Base-by-base conservation (phyloP, 2,797 vertebrate genomes). In the Aulostomus chinensis region DNA sequence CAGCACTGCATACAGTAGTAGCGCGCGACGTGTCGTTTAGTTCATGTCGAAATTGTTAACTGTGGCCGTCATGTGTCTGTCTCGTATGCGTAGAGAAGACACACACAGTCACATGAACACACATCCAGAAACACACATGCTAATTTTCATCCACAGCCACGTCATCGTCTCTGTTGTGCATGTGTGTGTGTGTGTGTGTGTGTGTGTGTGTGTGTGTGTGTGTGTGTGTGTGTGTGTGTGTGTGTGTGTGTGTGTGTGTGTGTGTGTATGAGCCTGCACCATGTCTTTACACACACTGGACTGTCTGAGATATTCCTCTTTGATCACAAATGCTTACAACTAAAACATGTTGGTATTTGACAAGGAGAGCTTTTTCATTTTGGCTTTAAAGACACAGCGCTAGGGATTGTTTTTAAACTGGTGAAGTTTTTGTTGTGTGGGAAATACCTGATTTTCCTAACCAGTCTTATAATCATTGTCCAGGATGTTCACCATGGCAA, bases 401-500 rank as follows among this genome's bases (percentile, higher is more conserved):
- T n/a, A n/a, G n/a, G n/a, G n/a, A n/a, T n/a, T n/a, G n/a, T n/a
- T n/a, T n/a, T n/a, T n/a, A n/a, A n/a, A n/a, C n/a, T n/a, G n/a
- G n/a, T n/a, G n/a, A n/a, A n/a, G n/a, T n/a, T n/a, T n/a, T n/a
- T n/a, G n/a, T n/a, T n/a, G n/a, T n/a, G n/a, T n/a, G n/a, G n/a
- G n/a, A n/a, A n/a, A n/a, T n/a, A n/a, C n/a, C n/a, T n/a, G n/a
- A n/a, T n/a, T n/a, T n/a, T n/a, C 3, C 11, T n/a, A 69, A 42
- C 37, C 18, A 24, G 29, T 59, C 9, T 15, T 69, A 46, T 34
- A 10, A 52, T 64, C 45, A 6, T 12, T 71, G 2, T 62, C 31
- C 52, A 98, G 96, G 96, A 98, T 5, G 89, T 98, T 65, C 96
- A 97, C 84, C 96, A 98, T 7, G 94, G 94, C 31, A 95, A 95